These are phyloP conservation scores for Potamarius usumacintae DNA, from an alignment of 2,113 vertebrate species.

Conservation along the genomic window DNA sequence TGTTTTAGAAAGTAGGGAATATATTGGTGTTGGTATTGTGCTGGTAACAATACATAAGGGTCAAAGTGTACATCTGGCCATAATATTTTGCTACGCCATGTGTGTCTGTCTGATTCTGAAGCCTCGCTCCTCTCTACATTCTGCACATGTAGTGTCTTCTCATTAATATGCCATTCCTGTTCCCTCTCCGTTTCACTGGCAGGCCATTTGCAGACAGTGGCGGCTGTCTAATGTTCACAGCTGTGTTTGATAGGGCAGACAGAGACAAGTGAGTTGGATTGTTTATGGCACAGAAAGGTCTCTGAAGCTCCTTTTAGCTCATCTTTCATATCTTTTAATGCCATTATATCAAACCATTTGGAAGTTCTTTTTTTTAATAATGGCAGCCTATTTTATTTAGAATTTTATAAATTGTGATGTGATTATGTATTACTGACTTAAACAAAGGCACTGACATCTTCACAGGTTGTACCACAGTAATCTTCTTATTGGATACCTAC, in stretches of 20 bases:
- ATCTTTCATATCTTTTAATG: slow-evolving; percentile 44
- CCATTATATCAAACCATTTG: slow-evolving; percentile 37
- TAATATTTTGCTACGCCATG: not conserved
- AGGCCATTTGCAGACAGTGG: slow-evolving; percentile 65
- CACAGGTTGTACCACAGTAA: not conserved
- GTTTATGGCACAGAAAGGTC: slow-evolving; percentile 54
- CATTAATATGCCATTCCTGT: slow-evolving; percentile 65
- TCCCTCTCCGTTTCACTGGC: slow-evolving; percentile 58
- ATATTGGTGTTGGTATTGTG: not conserved
- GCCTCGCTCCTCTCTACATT: slow-evolving; percentile 40
- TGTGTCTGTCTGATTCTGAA: slow-evolving; percentile 31
- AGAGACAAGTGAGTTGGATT: slow-evolving; percentile 49
- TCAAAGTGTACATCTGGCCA: slow-evolving; percentile 26
- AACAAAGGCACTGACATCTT: not conserved
- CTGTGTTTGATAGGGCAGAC: slow-evolving; percentile 60
- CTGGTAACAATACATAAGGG: not conserved
- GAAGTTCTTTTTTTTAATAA: slow-evolving; percentile 20
- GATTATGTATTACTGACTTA: not conserved
- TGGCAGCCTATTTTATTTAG: slow-evolving; percentile 24
- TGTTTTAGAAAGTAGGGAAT: not conserved
- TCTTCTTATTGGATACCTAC: not conserved
- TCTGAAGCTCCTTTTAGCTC: slow-evolving; percentile 49
- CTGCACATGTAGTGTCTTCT: slow-evolving; percentile 52
- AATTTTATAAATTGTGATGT: not conserved
- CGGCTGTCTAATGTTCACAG: slow-evolving; percentile 63